Conservation (phyloP, 2,113 vertebrate species). For the Catharus bicknelli region DNA sequence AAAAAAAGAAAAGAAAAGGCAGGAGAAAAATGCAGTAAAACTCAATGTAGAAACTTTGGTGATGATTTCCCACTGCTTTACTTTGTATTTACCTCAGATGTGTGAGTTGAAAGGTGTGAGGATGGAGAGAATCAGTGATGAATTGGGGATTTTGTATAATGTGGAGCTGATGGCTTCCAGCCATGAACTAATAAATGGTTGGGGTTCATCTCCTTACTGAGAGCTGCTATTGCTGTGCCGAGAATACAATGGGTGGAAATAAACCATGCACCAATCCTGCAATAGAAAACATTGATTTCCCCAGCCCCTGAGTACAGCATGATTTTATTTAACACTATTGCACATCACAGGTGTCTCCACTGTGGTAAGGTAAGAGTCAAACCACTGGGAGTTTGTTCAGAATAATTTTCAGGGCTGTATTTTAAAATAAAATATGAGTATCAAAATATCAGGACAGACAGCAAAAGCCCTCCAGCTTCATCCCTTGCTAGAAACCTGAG, state of each 20-base stretch:
- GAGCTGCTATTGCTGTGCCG: slow-evolving; percentile 9
- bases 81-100: slow-evolving; percentile 41
- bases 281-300: slow-evolving; percentile 29
- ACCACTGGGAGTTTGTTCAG: background rate
- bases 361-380: background rate
- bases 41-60: slow-evolving; percentile 22
- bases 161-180: slow-evolving; percentile 52
- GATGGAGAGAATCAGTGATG: slow-evolving; percentile 20
- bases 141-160: slow-evolving; percentile 33
- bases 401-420: background rate
- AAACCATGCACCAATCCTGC: background rate
- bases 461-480: background rate
- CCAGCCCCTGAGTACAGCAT: background rate
- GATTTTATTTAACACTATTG: background rate
- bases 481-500: background rate
- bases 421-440: background rate
- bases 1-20: background rate
- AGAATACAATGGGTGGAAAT: slow-evolving; percentile 27
- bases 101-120: background rate
- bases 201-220: slow-evolving; percentile 44
- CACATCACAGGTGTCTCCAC: background rate
- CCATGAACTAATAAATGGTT: slow-evolving; percentile 59
- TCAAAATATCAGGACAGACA: background rate
- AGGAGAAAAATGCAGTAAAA: background rate
- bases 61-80: slow-evolving; percentile 36